phyloP scores from a whole-genome alignment of 1,140 invertebrate species.

The Anoplophora glabripennis region DNA sequence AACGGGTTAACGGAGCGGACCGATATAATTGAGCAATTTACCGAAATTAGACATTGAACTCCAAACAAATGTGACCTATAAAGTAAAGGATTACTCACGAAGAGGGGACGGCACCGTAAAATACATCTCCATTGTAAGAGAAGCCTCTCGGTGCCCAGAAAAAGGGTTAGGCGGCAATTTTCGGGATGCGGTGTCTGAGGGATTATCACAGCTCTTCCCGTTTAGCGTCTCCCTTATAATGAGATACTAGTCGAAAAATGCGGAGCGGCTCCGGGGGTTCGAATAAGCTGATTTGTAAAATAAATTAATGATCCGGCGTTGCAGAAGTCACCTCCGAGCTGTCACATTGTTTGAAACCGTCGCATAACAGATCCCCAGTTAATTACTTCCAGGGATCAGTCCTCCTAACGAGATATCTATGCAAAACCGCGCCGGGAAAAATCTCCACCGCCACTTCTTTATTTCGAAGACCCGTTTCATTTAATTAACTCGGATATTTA shows the following conservation, averaged over 20 bases:
- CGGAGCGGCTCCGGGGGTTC: slow-evolving; percentile 38
- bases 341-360: slow-evolving; percentile 46
- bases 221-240: slow-evolving; percentile 42
- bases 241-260: slow-evolving; percentile 41
- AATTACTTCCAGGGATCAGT: slow-evolving; percentile 45
- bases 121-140: slow-evolving; percentile 13
- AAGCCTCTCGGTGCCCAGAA: slow-evolving; percentile 16
- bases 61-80: slow-evolving; percentile 22
- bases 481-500: slow-evolving; percentile 7
- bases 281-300: slow-evolving; percentile 49
- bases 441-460: slow-evolving; percentile 17
- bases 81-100: slow-evolving; percentile 18
- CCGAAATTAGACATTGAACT: slow-evolving; percentile 1
- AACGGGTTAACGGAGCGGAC: not conserved
- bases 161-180: slow-evolving; percentile 40
- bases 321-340: slow-evolving; percentile 46
- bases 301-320: slow-evolving; percentile 48
- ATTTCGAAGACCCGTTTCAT: not conserved
- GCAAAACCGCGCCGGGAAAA: slow-evolving; percentile 35
- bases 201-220: slow-evolving; percentile 42
- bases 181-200: slow-evolving; percentile 34
- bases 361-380: slow-evolving; percentile 38
- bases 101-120: slow-evolving; percentile 14
- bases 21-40: slow-evolving; percentile 3
- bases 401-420: slow-evolving; percentile 44